A percentile compares a stretch with the other conserved stretches of the same genome.
Conservation (phyloP, 2,797 vertebrate genomes). For the Gambusia yucatana region DNA sequence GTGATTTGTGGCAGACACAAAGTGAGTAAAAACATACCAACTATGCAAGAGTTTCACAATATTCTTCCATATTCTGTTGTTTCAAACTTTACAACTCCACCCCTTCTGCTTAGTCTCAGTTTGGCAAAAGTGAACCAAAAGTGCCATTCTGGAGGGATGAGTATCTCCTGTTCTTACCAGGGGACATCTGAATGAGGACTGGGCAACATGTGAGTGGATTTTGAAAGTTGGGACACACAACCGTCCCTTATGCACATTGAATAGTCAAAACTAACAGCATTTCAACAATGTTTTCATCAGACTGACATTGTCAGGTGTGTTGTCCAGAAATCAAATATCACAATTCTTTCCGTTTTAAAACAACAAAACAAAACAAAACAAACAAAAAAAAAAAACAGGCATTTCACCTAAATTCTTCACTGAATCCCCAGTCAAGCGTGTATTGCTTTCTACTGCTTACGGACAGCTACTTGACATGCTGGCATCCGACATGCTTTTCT, state of each 20-base stretch:
- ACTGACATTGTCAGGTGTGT: conserved; percentile 1
- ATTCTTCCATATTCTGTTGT: background rate
- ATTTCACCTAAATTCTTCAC: conserved; percentile 5
- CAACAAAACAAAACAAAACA: background rate
- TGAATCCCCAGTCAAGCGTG: background rate
- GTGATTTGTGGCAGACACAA: background rate
- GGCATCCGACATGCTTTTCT: conserved; percentile 3
- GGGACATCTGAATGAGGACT: background rate
- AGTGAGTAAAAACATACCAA: background rate
- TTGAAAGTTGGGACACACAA: background rate
- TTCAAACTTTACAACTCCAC: background rate
- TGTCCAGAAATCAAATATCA: background rate
- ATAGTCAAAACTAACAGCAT: background rate
- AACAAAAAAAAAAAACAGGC: background rate
- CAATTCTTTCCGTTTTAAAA: background rate
- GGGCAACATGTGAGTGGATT: background rate
- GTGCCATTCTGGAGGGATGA: background rate
- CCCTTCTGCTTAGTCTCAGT: background rate
- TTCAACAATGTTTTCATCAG: background rate
- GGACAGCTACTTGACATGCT: conserved; percentile 3
- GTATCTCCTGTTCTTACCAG: background rate
- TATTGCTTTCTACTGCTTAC: background rate
- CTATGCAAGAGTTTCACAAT: background rate
- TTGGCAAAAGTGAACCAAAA: background rate
- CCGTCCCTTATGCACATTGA: background rate